A percentile compares a stretch with the other conserved stretches of the same genome.
Evolutionary conservation across 2,888 invertebrate genomes (phyloP).

Genomic region (Ferrisia virgata): DNA sequence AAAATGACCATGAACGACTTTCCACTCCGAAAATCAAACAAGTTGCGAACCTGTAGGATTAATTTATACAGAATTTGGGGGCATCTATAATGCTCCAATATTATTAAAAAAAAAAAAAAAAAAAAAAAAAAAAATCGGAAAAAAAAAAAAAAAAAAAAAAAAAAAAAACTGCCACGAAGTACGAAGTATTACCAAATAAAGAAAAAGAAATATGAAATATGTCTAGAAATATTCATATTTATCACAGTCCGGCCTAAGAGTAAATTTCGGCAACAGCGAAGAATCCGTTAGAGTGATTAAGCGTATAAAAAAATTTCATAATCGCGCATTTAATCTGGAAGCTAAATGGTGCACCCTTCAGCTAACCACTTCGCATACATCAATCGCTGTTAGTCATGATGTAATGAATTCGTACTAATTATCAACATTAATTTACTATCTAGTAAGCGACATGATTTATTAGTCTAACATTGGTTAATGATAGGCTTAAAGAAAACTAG

Average conservation of each 20-base stretch:
- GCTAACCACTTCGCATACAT: background rate
- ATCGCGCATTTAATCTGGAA: background rate
- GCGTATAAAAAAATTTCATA: background rate
- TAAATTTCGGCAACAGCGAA: background rate
- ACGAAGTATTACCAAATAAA: background rate
- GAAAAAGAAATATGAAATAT: too few relatives aligned
- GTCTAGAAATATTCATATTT: background rate
- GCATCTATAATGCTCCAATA: background rate
- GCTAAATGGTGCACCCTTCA: background rate
- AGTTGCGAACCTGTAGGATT: background rate
- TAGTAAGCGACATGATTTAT: slow-evolving; percentile 10
- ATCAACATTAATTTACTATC: slow-evolving; percentile 16
- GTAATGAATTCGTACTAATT: slow-evolving; percentile 28
- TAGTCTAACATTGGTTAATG: background rate
- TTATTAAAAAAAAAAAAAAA: background rate
- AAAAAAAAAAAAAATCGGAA: background rate
- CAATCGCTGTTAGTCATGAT: slow-evolving; percentile 17
- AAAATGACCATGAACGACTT: background rate
- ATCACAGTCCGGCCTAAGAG: background rate
- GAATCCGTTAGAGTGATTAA: background rate
- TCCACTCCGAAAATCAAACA: background rate
- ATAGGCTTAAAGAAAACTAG: background rate
- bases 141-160: too few relatives aligned
- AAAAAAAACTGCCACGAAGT: too few relatives aligned
- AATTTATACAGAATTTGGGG: background rate